Base-by-base conservation (phyloP, 2,888 invertebrate species). In the Megalurothrips usitatus region DNA sequence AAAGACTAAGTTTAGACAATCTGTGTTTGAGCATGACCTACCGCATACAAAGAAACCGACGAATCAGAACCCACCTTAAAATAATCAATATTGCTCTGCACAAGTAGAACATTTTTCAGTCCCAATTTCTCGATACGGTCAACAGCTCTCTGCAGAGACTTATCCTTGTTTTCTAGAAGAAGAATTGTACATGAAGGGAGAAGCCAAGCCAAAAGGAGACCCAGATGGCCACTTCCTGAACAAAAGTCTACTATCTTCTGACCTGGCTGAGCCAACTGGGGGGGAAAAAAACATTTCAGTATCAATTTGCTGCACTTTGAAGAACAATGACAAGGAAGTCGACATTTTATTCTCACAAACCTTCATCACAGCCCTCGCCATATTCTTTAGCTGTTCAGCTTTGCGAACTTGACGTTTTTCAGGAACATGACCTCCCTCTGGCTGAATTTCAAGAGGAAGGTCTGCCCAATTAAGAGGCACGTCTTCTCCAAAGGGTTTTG, bases 191-290 rank as follows among this genome's bases (percentile, higher is more conserved):
- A 95, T 28, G 91, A 88, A 0, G 96, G 96, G 80, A 97, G 87
- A 68, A 94, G 88, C 84, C 93, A 89, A 0, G 97, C 97, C 43
- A 97, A 86, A 9, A 97, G 87, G 83, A 98, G 94, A 0, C 97
- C 98, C 82, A 98, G 89, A 87, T 98, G 97, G 0, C 98, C 98
- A 84, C 96, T 94, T 1, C 98, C 98, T 85, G 96, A 94, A 86
- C 98, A 98, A 87, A 98, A 98, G 87, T 98, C 98, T 0, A 98
- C 94, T 84, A 98, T 94, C 23, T 90, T 88, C 84, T 94, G 91
- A 0, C 92, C 91, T 0, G 89, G 86, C 84, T 89, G 89, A 0
- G 94, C 93, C 81, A 96, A 82, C 85, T 85, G 80, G 11, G 81
- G 82, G 34, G 58, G 79, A 81, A 10, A 28, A 79, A 47, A 19